Base-by-base conservation (phyloP, 1,140 invertebrate genomes). In the Battus philenor region DNA sequence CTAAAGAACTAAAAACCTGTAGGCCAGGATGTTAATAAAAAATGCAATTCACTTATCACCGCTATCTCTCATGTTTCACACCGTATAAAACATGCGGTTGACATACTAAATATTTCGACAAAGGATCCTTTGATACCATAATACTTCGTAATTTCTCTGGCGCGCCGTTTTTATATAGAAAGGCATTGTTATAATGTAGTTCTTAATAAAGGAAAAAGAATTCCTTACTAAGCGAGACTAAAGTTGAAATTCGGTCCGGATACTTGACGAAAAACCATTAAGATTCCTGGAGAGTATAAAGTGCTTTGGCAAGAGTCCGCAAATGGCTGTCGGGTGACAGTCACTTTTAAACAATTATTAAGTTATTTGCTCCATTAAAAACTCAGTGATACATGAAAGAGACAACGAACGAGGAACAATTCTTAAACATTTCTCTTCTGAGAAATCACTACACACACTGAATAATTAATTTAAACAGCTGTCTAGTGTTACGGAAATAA, bases 141-240 rank as follows among this genome's bases (percentile, higher is more conserved):
- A 20, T 34, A 34, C 32, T 34, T 34, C 10, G 32, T 20, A 20
- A 34, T 17, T 34, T 34, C 32, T 34, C 18, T 10, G 16, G 32
- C 9, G 10, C 18, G 4, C n/a, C n/a, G n/a, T n/a, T n/a, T n/a
- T 0, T 12, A 9, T 10, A 34, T 20, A 34, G 17, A 34, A 20
- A 11, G 32, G 34, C 10, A 38, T 38, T 38, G 34, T 12, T 38
- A 18, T 36, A 36, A 36, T 20, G 32, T 34, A 34, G 15, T 7
- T 17, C 18, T 15, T 18, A 20, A 36, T 36, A 36, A 36, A 36
- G 16, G 33, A 38, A 38, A 10, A 38, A 22, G 34, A 38, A 38
- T 38, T 24, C 24, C 18, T 38, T 38, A 22, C 9, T 38, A n/a
- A n/a, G n/a, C n/a, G n/a, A n/a, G n/a, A n/a, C n/a, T 12, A 38